Evolutionary conservation across 2,797 vertebrate species (phyloP).

Genomic region (Melanotaenia maccullochi): DNA sequence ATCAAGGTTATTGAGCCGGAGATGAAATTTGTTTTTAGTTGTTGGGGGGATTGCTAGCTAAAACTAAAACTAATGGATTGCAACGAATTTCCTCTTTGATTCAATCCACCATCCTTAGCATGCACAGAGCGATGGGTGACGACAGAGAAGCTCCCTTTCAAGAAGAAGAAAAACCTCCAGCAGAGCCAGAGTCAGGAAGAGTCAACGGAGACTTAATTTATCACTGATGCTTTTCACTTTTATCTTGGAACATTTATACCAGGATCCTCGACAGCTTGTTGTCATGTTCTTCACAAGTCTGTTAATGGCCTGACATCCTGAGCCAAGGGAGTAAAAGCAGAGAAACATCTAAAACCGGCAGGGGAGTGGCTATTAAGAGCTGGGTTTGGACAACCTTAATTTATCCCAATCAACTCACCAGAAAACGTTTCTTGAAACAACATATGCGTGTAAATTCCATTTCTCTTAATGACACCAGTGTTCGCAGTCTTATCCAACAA

Average conservation of each 20-base stretch:
- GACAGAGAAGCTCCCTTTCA: no score
- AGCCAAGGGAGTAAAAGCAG: no score
- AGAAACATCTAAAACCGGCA: neutral
- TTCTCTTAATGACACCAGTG: neutral
- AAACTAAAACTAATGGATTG: no score
- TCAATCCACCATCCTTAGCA: neutral
- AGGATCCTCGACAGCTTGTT: neutral
- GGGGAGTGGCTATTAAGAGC: no score
- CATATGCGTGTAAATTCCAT: neutral
- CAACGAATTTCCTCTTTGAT: neutral
- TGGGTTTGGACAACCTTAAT: neutral
- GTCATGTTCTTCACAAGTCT: neutral
- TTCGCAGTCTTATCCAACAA: neutral
- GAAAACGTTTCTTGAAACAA: neutral
- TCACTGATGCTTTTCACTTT: neutral
- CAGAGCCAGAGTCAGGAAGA: no score
- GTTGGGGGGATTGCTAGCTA: neutral
- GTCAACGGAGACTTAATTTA: no score
- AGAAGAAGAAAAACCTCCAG: no score
- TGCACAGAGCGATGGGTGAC: neutral
- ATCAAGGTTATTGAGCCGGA: neutral
- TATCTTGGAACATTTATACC: neutral
- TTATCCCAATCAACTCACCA: neutral
- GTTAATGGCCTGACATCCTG: no score
- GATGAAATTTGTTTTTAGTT: neutral